Evolutionary conservation across 30 jellyfish, hydroid and myxozoan genomes (phyloP), one percentile per base, ranked within the genome.

Genomic region (Chrysaora quinquecirrha): DNA sequence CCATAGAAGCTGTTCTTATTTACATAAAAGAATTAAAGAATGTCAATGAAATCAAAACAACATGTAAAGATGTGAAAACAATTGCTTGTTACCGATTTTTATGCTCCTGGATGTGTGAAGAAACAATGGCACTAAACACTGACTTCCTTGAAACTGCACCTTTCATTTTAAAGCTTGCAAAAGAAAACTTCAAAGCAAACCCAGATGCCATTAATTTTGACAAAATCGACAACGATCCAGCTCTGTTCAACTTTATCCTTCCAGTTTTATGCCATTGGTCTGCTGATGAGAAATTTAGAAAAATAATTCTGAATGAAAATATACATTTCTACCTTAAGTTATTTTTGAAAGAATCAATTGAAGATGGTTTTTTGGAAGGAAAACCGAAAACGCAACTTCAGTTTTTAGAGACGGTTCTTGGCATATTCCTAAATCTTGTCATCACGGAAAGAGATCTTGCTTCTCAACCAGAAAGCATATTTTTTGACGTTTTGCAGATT

Each of bases 261-360:
- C 94, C 94, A 1, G 94, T 71, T 19, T 48, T 83, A 23, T 83
- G 94, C 48, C 94, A 83, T 48, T 73, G 84, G 87, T 83, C 94
- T 7, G 87, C 94, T 30, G 94, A 83, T 30, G 74, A 56, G 0
- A 62, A 56, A 54, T 70, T 77, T 10, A 71, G 94, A 31, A 60
- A 71, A 31, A 46, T 71, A 2, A 27, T 83, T 1, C 25, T 83
- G 27, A 79, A 71, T 14, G 82, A 73, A 60, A 35, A 72, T 0
- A 19, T 71, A 0, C 82, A 70, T 18, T 0, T 23, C 3, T 35
- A 62, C 0, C 73, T 83, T 56, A 30, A 72, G 74, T 71, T 30
- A 25, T 71, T 34, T 29, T 71, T 73, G 47, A 16, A 62, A 23
- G 22, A 21, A 30, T 32, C 69, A 64, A 63, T 73, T 16, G 30